Conservation (phyloP, 2,113 vertebrate genomes). For the Perca flavescens region DNA sequence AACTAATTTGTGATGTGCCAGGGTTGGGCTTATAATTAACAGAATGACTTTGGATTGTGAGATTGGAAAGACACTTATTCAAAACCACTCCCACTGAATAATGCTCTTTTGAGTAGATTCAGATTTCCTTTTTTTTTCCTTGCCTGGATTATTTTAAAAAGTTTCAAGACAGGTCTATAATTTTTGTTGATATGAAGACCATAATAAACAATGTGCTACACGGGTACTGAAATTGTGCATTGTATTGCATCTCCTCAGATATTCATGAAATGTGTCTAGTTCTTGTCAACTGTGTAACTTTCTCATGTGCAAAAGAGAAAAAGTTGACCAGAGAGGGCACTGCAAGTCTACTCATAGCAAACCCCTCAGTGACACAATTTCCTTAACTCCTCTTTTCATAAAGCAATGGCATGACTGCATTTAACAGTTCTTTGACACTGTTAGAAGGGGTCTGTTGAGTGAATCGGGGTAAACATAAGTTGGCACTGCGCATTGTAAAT, state of each 20-base stretch:
- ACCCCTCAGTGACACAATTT: background rate
- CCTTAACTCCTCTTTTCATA: background rate
- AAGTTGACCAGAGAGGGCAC: slow-evolving; percentile 15
- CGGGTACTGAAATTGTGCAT: slow-evolving; percentile 3
- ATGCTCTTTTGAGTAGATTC: slow-evolving; percentile 20
- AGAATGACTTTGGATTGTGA: slow-evolving; percentile 1
- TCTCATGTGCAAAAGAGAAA: background rate
- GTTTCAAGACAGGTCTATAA: background rate
- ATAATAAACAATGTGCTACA: slow-evolving; percentile 31
- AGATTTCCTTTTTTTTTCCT: slow-evolving; percentile 7
- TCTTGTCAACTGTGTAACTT: background rate
- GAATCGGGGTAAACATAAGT: slow-evolving; percentile 4
- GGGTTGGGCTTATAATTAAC: background rate
- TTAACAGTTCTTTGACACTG: slow-evolving; percentile 4
- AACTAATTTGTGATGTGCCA: slow-evolving; percentile 1
- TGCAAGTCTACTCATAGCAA: slow-evolving; percentile 5
- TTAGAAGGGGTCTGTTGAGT: background rate
- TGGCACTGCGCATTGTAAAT: slow-evolving; percentile 26
- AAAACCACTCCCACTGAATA: slow-evolving; percentile 19
- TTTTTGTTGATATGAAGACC: slow-evolving; percentile 22
- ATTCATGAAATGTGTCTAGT: background rate
- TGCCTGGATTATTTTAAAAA: background rate
- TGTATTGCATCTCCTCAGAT: slow-evolving; percentile 2
- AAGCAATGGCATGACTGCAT: background rate
- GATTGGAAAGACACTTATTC: slow-evolving; percentile 7